Evolutionary conservation across 2,113 vertebrate species (phyloP).

Genomic region (Onychostoma macrolepis): DNA sequence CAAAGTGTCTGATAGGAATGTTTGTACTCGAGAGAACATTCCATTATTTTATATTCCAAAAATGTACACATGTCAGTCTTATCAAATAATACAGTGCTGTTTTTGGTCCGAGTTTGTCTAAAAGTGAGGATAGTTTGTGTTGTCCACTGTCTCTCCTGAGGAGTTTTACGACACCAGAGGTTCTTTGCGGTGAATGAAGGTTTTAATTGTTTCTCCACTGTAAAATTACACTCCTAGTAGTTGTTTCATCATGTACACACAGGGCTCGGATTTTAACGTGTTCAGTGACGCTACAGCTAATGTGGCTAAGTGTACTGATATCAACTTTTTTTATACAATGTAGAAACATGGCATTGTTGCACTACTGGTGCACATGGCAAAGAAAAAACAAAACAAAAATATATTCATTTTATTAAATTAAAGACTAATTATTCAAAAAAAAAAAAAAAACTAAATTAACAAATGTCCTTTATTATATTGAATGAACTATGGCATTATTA

Average conservation of each 20-base stretch:
- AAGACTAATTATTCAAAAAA: neutral
- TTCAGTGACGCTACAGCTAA: neutral
- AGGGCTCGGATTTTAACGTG: neutral
- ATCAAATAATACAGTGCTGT: neutral
- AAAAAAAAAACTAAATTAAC: neutral
- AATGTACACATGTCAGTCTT: conserved; percentile 42
- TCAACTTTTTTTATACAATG: neutral
- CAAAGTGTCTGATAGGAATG: conserved; percentile 60
- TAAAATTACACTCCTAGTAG: neutral
- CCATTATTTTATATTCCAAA: conserved; percentile 53
- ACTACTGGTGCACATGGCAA: too few species aligned
- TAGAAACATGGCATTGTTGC: neutral
- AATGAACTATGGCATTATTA: neutral
- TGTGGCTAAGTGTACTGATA: neutral
- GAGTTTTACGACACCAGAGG: neutral
- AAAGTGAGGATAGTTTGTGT: neutral
- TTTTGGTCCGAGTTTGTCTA: neutral
- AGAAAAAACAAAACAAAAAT: too few species aligned
- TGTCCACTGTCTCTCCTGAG: neutral
- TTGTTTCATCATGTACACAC: neutral
- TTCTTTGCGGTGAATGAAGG: neutral
- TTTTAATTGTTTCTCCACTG: neutral
- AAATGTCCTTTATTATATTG: neutral
- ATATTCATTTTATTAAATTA: neutral
- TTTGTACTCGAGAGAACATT: conserved; percentile 62